phyloP scores from a whole-genome alignment of 2,888 invertebrate species.

The Dascillus cervinus region DNA sequence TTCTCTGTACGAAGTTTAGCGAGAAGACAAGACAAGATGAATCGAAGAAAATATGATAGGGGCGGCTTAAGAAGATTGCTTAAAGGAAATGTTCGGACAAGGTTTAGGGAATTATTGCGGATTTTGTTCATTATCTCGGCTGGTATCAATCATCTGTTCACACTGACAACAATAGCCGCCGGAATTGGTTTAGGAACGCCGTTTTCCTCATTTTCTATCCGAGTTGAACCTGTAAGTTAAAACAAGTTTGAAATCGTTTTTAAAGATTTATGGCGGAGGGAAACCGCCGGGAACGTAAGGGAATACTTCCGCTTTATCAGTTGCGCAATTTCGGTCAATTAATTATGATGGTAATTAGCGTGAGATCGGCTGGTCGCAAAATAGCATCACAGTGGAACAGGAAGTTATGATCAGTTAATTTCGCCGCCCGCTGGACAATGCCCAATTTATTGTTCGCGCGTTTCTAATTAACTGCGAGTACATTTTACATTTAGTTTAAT shows the following conservation, averaged over 20 bases:
- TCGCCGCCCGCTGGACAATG: constrained; percentile 25
- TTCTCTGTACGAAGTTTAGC: constrained; percentile 13
- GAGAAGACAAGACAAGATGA: constrained; percentile 11
- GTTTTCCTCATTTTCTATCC: too few species aligned
- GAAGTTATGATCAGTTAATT: constrained; percentile 36
- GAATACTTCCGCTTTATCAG: too few species aligned
- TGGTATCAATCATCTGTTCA: constrained; percentile 14
- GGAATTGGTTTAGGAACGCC: constrained; percentile 6
- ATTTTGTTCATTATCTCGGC: constrained; percentile 17
- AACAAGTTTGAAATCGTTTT: too few species aligned
- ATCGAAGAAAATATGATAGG: constrained; percentile 16
- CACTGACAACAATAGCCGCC: constrained; percentile 6
- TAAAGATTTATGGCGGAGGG: too few species aligned
- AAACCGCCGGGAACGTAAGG: too few species aligned
- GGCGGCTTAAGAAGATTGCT: constrained; percentile 15
- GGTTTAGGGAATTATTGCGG: constrained; percentile 12
- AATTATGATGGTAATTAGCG: constrained; percentile 20
- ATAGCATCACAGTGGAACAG: constrained; percentile 21
- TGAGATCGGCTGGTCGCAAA: constrained; percentile 28
- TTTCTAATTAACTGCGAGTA: constrained; percentile 28
- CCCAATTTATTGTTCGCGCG: constrained; percentile 29
- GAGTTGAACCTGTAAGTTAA: too few species aligned
- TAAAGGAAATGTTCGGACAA: constrained; percentile 15
- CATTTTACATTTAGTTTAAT: constrained; percentile 23
- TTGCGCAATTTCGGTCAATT: constrained; percentile 11